A percentile compares a stretch with the other conserved stretches of the same genome.
Conservation (phyloP, 2,888 invertebrate species). For the Macrophya annulata region DNA sequence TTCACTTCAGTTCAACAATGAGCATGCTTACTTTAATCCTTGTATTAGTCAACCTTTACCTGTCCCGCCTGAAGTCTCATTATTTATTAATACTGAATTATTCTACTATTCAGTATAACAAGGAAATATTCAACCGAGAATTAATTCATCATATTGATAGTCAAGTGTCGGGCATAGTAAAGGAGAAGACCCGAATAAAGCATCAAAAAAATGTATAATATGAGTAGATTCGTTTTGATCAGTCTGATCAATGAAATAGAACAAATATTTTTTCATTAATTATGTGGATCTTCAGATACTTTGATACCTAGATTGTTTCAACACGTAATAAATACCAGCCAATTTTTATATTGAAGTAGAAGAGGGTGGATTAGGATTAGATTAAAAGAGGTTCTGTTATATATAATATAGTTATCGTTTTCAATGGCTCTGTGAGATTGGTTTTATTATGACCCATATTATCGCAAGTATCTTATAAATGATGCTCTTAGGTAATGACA, state of each 20-base stretch:
- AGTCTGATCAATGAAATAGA: slow-evolving; percentile 16
- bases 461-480: slow-evolving; percentile 17
- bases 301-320: neutral
- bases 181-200: neutral
- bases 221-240: neutral
- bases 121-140: neutral
- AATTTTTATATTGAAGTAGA: neutral
- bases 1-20: neutral
- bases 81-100: slow-evolving; percentile 31
- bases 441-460: slow-evolving; percentile 34
- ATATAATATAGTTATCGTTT: neutral
- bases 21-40: slow-evolving; percentile 34
- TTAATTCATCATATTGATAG: neutral
- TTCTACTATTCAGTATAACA: neutral
- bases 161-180: neutral
- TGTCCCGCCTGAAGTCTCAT: slow-evolving; percentile 1
- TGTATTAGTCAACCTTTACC: neutral
- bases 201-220: neutral
- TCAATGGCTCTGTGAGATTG: slow-evolving; percentile 11
- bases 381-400: slow-evolving; percentile 4
- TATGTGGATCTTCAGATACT: neutral
- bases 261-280: neutral
- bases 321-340: neutral
- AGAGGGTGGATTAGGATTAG: neutral
- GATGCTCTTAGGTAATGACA: slow-evolving; percentile 35